Evolutionary conservation across 2,888 invertebrate species (phyloP).

Genomic region (Nemapogon koenigi): DNA sequence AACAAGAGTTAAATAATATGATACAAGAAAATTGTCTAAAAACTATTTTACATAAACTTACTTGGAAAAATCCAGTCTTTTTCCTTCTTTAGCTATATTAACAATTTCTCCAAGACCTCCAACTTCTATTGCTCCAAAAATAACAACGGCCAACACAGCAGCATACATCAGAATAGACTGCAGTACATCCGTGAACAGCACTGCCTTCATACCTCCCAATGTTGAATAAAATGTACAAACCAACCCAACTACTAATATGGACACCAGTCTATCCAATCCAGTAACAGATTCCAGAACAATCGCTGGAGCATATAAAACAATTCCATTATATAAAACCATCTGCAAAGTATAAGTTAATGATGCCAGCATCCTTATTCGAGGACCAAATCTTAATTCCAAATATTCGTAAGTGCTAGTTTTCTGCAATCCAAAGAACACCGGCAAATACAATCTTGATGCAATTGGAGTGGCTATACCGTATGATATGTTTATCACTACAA

Average conservation of each 20-base stretch:
- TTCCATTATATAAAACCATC: constrained; percentile 89
- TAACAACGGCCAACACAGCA: constrained; percentile 80
- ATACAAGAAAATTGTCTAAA: neutral
- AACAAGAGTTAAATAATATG: neutral
- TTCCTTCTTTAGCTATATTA: constrained; percentile 70
- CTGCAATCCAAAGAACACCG: constrained; percentile 84
- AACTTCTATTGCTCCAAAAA: constrained; percentile 72
- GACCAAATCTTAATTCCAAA: constrained; percentile 85
- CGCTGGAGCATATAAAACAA: constrained; percentile 93
- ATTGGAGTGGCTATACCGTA: constrained; percentile 80
- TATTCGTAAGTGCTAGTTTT: constrained; percentile 94
- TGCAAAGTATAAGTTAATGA: constrained; percentile 87
- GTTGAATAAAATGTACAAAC: constrained; percentile 89
- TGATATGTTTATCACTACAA: constrained; percentile 78
- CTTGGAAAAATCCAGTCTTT: constrained; percentile 75
- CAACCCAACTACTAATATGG: constrained; percentile 76
- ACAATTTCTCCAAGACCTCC: constrained; percentile 77
- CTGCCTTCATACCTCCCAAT: constrained; percentile 91
- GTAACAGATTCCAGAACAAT: constrained; percentile 88
- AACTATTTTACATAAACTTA: constrained; percentile 30
- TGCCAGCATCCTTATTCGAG: constrained; percentile 74
- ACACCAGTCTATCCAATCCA: constrained; percentile 74
- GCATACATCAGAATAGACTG: constrained; percentile 86
- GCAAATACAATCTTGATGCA: constrained; percentile 78
- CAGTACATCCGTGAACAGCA: constrained; percentile 85